Evolutionary conservation across 2,797 vertebrate species (phyloP).

Genomic region (Coluber constrictor): DNA sequence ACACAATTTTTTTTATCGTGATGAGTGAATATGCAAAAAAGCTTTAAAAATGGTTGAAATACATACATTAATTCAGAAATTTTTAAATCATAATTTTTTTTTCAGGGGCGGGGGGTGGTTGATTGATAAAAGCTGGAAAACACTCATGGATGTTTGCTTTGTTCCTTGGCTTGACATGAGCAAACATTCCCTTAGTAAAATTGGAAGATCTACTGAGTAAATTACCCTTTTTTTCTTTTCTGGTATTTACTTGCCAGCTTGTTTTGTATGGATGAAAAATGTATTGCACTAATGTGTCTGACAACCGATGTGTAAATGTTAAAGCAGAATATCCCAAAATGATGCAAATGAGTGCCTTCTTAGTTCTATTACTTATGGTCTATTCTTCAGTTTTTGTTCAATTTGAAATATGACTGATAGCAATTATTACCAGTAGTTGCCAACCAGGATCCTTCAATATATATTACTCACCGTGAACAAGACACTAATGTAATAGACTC

Average conservation of each 20-base stretch:
- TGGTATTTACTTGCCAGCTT: neutral
- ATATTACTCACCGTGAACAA: neutral
- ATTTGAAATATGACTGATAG: neutral
- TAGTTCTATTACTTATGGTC: neutral
- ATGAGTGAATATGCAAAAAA: neutral
- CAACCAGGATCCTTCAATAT: neutral
- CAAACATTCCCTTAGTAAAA: neutral
- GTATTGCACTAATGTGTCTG: neutral
- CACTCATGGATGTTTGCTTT: neutral
- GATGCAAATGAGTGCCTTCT: neutral
- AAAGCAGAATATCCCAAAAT: neutral
- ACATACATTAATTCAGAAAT: neutral
- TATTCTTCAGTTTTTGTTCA: neutral
- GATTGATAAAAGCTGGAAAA: neutral
- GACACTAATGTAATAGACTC: neutral
- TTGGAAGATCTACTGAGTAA: neutral
- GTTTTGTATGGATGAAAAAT: neutral
- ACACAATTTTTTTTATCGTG: too few species aligned
- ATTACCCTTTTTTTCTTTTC: neutral
- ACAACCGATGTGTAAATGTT: neutral
- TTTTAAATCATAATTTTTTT: neutral
- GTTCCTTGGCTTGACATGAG: neutral
- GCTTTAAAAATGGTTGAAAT: neutral
- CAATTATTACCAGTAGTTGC: neutral
- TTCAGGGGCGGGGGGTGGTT: neutral